Percentiles rank a stretch among this genome's conserved stretches.
phyloP scores from a whole-genome alignment of 2,113 vertebrate genomes.

The Melozone crissalis region DNA sequence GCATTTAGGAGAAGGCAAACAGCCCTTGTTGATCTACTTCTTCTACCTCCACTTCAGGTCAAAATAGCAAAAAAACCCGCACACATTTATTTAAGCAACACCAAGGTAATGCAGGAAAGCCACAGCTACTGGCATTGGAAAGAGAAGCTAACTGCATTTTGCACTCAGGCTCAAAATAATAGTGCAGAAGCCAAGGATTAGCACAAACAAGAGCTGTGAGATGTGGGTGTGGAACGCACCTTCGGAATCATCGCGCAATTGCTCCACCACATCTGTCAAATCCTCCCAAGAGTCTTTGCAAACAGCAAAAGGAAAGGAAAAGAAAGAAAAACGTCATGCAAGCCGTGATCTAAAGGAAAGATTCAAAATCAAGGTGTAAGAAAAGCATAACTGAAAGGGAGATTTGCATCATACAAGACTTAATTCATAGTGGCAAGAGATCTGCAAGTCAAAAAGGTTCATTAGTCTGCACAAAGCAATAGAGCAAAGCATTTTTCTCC shows the following conservation, averaged over 20 bases:
- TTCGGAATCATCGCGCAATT: slow-evolving; percentile 88
- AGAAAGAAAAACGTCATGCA: slow-evolving; percentile 85
- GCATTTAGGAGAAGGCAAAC: rapidly evolving
- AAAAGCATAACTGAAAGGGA: slow-evolving; percentile 65
- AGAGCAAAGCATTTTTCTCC: neutral
- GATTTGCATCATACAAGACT: slow-evolving; percentile 31
- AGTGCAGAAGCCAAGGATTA: slow-evolving; percentile 39
- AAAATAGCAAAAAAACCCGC: neutral
- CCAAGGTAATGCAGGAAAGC: neutral
- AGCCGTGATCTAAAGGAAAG: slow-evolving; percentile 75
- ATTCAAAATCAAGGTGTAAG: slow-evolving; percentile 61
- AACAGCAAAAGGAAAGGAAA: slow-evolving; percentile 83
- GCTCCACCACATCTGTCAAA: slow-evolving; percentile 93
- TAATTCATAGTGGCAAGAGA: neutral
- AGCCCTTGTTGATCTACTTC: neutral
- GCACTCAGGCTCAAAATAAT: slow-evolving; percentile 1
- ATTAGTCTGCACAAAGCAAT: slow-evolving; percentile 25
- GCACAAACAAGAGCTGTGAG: slow-evolving; percentile 66
- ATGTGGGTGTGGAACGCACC: slow-evolving; percentile 85
- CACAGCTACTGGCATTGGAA: neutral
- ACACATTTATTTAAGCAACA: neutral
- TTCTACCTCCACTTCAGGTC: neutral
- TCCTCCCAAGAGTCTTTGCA: slow-evolving; percentile 95
- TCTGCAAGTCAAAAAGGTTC: neutral
- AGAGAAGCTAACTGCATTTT: neutral